Percentiles rank a stretch among this genome's conserved stretches.
Conservation (phyloP, 2,113 vertebrate species). For the Psilopsiagon aurifrons region DNA sequence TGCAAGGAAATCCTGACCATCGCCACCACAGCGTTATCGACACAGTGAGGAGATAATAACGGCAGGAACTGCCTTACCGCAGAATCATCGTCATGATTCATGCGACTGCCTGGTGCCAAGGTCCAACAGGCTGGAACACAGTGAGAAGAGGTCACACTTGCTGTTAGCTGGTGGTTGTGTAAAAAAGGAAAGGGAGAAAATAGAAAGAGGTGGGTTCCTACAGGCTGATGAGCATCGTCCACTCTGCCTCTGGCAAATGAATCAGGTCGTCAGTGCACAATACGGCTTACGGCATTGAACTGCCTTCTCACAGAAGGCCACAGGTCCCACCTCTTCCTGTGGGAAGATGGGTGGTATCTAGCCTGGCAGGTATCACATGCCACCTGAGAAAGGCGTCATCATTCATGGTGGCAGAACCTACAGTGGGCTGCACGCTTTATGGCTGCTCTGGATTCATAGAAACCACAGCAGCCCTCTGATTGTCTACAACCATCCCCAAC, state of each 20-base stretch:
- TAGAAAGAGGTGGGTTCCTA: not conserved
- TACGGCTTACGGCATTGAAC: accelerated
- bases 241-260: not conserved
- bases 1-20: slow-evolving; percentile 63
- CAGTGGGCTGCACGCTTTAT: accelerated
- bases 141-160: not conserved
- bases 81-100: not conserved
- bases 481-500: accelerated
- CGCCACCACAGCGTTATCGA: not conserved
- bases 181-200: not conserved
- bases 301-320: not conserved
- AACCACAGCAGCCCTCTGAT: not conserved
- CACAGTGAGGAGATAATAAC: not conserved
- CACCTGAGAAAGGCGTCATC: not conserved
- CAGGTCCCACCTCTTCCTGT: not conserved
- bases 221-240: not conserved
- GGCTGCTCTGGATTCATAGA: not conserved
- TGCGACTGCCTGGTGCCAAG: not conserved
- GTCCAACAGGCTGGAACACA: not conserved
- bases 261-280: not conserved
- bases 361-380: not conserved
- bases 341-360: not conserved
- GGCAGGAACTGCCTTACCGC: not conserved
- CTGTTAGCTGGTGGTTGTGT: not conserved
- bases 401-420: not conserved